Percentiles rank a stretch among this genome's conserved stretches.
Evolutionary conservation across 1,140 invertebrate species (phyloP).

Genomic region (Tribolium madens): DNA sequence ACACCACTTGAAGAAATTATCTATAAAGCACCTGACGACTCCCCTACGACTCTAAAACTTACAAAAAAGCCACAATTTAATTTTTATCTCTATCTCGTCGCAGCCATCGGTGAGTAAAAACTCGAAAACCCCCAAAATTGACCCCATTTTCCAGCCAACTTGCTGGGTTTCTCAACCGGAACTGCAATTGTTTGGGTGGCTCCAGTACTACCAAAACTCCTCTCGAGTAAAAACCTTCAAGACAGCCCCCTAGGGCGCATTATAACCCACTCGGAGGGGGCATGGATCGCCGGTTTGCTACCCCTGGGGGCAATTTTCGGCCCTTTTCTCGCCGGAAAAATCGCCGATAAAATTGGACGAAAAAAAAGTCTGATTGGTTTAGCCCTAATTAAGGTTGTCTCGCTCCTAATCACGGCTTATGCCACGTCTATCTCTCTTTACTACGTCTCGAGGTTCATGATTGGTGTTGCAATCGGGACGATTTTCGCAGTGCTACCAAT

Average conservation of each 20-base stretch:
- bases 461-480: constrained; percentile 66
- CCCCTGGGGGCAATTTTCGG: constrained; percentile 77
- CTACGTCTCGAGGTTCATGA: constrained; percentile 65
- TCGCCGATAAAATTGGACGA: constrained; percentile 65
- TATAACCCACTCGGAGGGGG: constrained; percentile 69
- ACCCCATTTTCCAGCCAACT: neutral
- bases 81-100: neutral
- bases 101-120: neutral
- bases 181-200: constrained; percentile 67
- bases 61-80: neutral
- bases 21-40: neutral
- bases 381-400: constrained; percentile 63
- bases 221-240: constrained; percentile 17
- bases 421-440: constrained; percentile 63
- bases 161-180: neutral
- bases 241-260: constrained; percentile 60
- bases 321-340: constrained; percentile 58
- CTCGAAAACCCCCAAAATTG: neutral
- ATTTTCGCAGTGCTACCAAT: constrained; percentile 68
- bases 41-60: neutral
- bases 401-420: constrained; percentile 64
- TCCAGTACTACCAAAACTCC: constrained; percentile 41
- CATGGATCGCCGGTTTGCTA: constrained; percentile 86
- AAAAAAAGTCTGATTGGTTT: constrained; percentile 65
- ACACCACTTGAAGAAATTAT: neutral